phyloP scores from a whole-genome alignment of 2,113 vertebrate species.

The Oreotragus oreotragus region DNA sequence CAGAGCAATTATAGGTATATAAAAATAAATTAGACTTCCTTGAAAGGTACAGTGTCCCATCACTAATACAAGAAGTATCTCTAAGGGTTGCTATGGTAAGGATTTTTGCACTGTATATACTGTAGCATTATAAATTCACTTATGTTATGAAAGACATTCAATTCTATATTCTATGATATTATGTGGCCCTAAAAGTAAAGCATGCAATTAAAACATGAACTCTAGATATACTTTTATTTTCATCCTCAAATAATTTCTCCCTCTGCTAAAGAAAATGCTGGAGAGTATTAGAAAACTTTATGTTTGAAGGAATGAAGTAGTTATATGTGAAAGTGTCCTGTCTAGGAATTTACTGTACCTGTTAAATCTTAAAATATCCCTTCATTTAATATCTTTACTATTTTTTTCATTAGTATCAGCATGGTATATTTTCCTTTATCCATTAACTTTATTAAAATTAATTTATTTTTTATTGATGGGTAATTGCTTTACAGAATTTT shows the following conservation, averaged over 20 bases:
- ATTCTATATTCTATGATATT: background rate
- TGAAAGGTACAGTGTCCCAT: background rate
- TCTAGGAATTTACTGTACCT: conserved; percentile 2
- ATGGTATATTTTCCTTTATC: background rate
- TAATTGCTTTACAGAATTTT: background rate
- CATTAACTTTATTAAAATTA: background rate
- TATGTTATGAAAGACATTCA: background rate
- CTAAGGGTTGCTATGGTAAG: background rate
- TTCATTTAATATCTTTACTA: conserved; percentile 40
- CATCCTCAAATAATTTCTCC: background rate
- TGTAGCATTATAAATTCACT: background rate
- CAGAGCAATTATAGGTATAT: background rate
- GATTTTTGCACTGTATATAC: background rate
- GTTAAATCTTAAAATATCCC: conserved; percentile 28
- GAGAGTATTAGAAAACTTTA: background rate
- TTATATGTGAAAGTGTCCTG: background rate
- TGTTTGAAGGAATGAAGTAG: background rate
- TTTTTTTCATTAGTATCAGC: background rate
- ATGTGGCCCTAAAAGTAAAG: background rate
- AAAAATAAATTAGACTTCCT: background rate
- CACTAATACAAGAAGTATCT: background rate
- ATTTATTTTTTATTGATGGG: background rate
- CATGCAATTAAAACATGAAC: background rate
- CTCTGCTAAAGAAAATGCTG: background rate
- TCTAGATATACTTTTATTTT: background rate